Conservation (phyloP, 2,797 vertebrate species). For the Enteromius paludinosus region DNA sequence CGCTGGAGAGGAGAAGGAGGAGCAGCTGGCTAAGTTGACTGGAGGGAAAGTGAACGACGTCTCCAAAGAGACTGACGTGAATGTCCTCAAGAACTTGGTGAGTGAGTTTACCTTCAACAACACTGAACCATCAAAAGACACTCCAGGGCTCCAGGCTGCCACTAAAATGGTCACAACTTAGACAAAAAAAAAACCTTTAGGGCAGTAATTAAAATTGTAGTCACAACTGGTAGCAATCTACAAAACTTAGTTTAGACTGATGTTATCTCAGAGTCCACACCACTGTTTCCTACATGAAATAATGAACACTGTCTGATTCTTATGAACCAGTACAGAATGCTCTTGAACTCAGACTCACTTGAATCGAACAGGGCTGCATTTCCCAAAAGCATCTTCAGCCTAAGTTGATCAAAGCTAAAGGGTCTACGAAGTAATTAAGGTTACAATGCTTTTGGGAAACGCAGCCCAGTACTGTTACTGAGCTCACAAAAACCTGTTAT, state of each 20-base stretch:
- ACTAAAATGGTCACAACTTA: not conserved
- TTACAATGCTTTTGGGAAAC: not conserved
- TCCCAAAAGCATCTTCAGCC: not conserved
- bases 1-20: conserved; percentile 28
- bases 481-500: not conserved
- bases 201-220: no score
- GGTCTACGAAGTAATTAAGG: not conserved
- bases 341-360: not conserved
- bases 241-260: not conserved
- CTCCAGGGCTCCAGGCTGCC: not conserved
- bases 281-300: not conserved
- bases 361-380: not conserved
- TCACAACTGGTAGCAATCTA: not conserved
- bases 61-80: conserved; percentile 50
- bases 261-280: not conserved
- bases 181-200: not conserved
- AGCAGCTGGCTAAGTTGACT: conserved; percentile 17
- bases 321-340: not conserved
- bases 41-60: conserved; percentile 42
- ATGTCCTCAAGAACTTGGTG: conserved; percentile 58
- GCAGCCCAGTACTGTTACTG: not conserved
- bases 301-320: not conserved
- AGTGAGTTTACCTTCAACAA: conserved; percentile 43
- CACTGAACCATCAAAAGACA: conserved; percentile 4
- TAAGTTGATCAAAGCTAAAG: not conserved